phyloP scores from a whole-genome alignment of 2,113 vertebrate genomes.

The Athene noctua region DNA sequence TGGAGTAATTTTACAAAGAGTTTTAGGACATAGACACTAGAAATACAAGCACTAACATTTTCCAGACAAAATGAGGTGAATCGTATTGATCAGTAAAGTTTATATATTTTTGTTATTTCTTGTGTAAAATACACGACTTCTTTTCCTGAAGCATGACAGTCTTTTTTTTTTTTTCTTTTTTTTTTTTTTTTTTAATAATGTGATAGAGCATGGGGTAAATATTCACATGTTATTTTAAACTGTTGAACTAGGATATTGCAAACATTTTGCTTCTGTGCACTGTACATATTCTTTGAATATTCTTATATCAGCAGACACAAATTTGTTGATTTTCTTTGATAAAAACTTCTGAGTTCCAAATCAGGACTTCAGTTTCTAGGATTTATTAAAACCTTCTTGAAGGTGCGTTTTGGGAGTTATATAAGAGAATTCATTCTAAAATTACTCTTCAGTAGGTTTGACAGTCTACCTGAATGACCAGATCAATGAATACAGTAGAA shows the following conservation, averaged over 20 bases:
- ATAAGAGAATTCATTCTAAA: background rate
- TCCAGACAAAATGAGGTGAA: background rate
- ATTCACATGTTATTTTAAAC: background rate
- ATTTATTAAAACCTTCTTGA: background rate
- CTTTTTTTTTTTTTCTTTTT: background rate
- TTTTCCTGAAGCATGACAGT: background rate
- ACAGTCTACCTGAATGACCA: background rate
- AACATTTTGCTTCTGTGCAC: background rate
- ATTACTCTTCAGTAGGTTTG: background rate
- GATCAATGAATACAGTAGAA: background rate
- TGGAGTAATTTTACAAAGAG: background rate
- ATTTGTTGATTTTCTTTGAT: background rate
- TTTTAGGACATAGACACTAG: background rate
- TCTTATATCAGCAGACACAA: background rate
- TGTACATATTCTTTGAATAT: background rate
- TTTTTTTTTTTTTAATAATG: background rate
- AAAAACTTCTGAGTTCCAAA: background rate
- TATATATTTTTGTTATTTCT: background rate
- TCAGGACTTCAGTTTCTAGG: background rate
- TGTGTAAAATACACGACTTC: background rate
- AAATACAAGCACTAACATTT: background rate
- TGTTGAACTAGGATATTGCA: background rate
- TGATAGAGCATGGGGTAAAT: background rate
- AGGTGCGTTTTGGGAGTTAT: background rate
- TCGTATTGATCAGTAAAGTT: background rate